phyloP scores from a whole-genome alignment of 2,797 vertebrate species.

The Smutsia temminckii region DNA sequence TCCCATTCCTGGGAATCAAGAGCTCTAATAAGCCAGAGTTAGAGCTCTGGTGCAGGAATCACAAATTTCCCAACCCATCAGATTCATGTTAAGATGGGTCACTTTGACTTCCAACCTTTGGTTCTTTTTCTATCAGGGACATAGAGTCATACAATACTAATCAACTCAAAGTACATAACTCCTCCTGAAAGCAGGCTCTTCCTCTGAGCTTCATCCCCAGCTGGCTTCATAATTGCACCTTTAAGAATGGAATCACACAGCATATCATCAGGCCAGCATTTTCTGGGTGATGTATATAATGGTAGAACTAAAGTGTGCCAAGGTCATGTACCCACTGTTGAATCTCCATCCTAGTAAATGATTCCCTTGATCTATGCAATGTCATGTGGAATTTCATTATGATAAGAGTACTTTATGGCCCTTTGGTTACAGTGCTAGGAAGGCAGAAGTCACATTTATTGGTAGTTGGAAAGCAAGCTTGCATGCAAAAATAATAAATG shows the following conservation, averaged over 20 bases:
- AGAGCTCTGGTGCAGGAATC: neutral
- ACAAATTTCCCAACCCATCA: neutral
- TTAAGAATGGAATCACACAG: neutral
- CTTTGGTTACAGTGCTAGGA: neutral
- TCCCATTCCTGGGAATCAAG: neutral
- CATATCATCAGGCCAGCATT: neutral
- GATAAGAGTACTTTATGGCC: neutral
- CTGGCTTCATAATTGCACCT: neutral
- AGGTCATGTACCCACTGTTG: neutral
- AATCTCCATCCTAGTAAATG: neutral
- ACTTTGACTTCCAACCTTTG: neutral
- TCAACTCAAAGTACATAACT: neutral
- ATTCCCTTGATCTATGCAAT: neutral
- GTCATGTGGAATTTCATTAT: neutral
- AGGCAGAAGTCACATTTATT: neutral
- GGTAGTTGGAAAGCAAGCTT: constrained; percentile 6
- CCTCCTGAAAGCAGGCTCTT: neutral
- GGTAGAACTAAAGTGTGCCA: neutral
- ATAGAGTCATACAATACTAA: neutral
- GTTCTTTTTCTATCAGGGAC: neutral
- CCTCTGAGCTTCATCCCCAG: neutral
- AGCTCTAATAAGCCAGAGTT: neutral
- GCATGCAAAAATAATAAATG: neutral
- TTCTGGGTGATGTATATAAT: neutral
- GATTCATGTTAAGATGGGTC: neutral